Conservation (phyloP, 2,113 vertebrate species). For the Notiomystis cincta region DNA sequence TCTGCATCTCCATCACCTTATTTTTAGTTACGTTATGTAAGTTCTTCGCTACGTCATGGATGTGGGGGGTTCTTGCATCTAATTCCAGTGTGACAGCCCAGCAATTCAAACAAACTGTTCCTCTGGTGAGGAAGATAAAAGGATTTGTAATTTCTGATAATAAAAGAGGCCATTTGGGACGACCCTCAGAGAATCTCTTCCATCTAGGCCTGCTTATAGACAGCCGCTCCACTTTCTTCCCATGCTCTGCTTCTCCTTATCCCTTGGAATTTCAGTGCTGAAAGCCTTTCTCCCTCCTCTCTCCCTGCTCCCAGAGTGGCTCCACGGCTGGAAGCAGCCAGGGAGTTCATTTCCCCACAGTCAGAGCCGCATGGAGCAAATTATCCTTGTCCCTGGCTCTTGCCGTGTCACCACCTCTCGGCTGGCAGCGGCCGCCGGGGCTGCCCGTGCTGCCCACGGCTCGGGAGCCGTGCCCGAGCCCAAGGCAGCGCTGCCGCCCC, state of each 20-base stretch:
- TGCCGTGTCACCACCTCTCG: fast-evolving
- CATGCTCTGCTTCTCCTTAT: neutral
- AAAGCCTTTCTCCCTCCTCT: neutral
- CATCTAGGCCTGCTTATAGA: neutral
- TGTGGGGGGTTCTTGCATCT: constrained; percentile 73
- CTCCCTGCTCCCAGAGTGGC: neutral
- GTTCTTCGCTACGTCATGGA: constrained; percentile 64
- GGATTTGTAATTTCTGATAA: constrained; percentile 47
- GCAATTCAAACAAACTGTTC: constrained; percentile 74
- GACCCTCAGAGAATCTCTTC: neutral
- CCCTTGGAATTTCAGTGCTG: neutral
- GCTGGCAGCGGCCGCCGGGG: fast-evolving
- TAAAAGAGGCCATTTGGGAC: constrained; percentile 47
- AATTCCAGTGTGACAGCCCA: constrained; percentile 75
- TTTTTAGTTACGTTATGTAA: constrained; percentile 79
- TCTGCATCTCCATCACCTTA: constrained; percentile 58
- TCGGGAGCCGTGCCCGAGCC: neutral
- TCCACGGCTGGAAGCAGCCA: neutral
- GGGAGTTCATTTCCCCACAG: neutral
- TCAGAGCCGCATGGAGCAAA: neutral
- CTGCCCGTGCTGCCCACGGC: neutral
- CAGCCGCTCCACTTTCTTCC: constrained; percentile 2
- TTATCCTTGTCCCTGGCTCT: neutral
- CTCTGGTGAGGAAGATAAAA: constrained; percentile 62
- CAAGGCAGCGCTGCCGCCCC: neutral